phyloP scores from a whole-genome alignment of 2,797 vertebrate species.

The Mastacembelus armatus region DNA sequence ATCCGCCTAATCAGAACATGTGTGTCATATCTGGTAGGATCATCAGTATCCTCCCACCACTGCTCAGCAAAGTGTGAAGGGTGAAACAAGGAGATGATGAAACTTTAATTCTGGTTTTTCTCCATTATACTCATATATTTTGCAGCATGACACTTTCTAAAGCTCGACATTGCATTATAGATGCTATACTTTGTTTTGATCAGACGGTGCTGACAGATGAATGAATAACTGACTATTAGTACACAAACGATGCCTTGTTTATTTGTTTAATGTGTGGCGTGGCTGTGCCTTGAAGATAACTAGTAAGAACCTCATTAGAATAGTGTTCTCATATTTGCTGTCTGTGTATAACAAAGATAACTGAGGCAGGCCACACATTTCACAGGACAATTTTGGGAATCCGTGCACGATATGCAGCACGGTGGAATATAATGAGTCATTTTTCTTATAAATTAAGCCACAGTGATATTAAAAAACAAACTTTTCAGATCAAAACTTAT shows the following conservation, averaged over 20 bases:
- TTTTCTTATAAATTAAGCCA: conserved; percentile 22
- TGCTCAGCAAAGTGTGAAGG: conserved; percentile 66
- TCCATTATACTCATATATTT: conserved; percentile 51
- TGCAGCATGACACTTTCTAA: conserved; percentile 30
- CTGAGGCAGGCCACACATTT: not conserved
- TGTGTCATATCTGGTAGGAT: conserved; percentile 59
- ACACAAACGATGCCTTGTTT: conserved; percentile 5
- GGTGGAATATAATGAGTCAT: conserved; percentile 19
- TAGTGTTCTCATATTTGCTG: conserved; percentile 15
- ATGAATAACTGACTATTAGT: conserved; percentile 10
- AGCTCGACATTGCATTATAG: not conserved
- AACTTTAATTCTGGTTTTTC: conserved; percentile 46
- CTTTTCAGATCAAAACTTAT: conserved; percentile 10
- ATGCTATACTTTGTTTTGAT: conserved; percentile 27
- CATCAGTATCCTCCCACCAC: conserved; percentile 53
- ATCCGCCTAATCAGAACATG: conserved; percentile 61
- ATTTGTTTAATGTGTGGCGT: conserved; percentile 21
- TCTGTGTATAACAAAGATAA: conserved; percentile 27
- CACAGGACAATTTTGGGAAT: conserved; percentile 14
- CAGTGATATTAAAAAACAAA: conserved; percentile 2
- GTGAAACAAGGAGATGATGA: conserved; percentile 37
- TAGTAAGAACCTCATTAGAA: conserved; percentile 38
- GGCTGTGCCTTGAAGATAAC: conserved; percentile 35
- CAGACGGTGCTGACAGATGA: not conserved
- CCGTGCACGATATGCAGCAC: not conserved